Evolutionary conservation across 2,113 vertebrate species (phyloP).

Genomic region (Pimephales promelas): DNA sequence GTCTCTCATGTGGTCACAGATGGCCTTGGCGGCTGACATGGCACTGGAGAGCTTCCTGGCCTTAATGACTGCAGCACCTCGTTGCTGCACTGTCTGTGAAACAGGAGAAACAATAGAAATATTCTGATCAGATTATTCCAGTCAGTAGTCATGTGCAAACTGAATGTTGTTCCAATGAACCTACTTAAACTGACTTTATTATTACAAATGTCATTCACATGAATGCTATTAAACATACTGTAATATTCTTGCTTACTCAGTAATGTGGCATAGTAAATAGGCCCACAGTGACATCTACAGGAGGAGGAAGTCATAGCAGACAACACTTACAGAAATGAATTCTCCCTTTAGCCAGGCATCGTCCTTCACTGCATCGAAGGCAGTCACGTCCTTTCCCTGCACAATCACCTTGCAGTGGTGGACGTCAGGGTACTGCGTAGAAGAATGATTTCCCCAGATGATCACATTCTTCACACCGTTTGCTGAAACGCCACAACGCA

Average conservation of each 20-base stretch:
- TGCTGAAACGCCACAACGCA: constrained; percentile 78
- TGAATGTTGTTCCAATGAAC: background rate
- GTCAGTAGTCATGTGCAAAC: constrained; percentile 3
- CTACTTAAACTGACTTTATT: background rate
- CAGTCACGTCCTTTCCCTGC: constrained; percentile 80
- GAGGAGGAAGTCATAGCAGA: background rate
- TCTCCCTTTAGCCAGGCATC: constrained; percentile 88
- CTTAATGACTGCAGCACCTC: constrained; percentile 93
- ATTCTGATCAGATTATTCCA: background rate
- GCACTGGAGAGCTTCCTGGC: constrained; percentile 96
- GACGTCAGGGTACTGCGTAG: constrained; percentile 88
- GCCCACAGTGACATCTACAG: constrained; percentile 31
- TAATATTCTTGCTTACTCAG: background rate
- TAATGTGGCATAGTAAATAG: background rate
- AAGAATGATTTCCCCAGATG: constrained; percentile 92
- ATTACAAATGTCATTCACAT: background rate
- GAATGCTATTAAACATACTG: background rate
- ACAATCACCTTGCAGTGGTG: constrained; percentile 81
- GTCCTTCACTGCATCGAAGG: constrained; percentile 85
- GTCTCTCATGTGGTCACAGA: constrained; percentile 93
- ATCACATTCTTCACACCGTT: constrained; percentile 86
- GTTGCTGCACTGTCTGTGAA: constrained; percentile 90
- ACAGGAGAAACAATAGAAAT: background rate
- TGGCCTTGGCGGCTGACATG: constrained; percentile 98
- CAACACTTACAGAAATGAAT: constrained; percentile 80